phyloP scores from a whole-genome alignment of 2,888 invertebrate genomes.

The Cryptus armator region DNA sequence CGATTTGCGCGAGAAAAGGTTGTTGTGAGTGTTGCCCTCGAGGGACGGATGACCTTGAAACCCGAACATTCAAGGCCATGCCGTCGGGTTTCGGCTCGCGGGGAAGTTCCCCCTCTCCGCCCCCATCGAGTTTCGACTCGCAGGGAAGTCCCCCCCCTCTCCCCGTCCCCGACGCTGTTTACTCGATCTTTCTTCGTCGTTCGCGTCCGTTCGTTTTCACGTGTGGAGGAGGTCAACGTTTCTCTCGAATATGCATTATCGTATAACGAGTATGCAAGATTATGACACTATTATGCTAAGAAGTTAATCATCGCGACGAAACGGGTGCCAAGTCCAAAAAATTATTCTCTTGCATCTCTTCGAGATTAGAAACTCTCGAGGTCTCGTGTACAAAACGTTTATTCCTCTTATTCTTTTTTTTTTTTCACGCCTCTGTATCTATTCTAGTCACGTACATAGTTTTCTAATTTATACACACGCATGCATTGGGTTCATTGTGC shows the following conservation, averaged over 20 bases:
- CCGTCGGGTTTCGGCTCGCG: background rate
- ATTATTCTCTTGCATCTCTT: constrained; percentile 37
- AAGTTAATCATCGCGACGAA: background rate
- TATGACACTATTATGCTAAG: constrained; percentile 34
- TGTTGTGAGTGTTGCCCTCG: constrained; percentile 9
- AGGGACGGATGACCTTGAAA: constrained; percentile 59
- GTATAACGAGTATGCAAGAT: background rate
- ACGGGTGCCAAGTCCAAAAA: constrained; percentile 20
- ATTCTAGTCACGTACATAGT: constrained; percentile 40
- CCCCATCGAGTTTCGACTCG: constrained; percentile 2
- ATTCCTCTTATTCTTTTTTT: constrained; percentile 14
- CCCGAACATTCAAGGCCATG: constrained; percentile 43
- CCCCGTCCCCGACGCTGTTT: background rate
- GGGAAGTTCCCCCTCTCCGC: constrained; percentile 4
- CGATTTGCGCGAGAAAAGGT: background rate
- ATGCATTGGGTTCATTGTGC: constrained; percentile 37
- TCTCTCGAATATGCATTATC: background rate
- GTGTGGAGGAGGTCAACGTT: background rate
- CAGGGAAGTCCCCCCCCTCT: constrained; percentile 5
- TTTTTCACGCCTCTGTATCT: constrained; percentile 6
- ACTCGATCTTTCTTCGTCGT: background rate
- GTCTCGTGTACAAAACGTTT: constrained; percentile 23
- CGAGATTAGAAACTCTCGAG: constrained; percentile 32
- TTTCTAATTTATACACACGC: constrained; percentile 59
- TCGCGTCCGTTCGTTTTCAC: background rate